phyloP scores from a whole-genome alignment of 2,113 vertebrate species.

The Holacanthus passer region DNA sequence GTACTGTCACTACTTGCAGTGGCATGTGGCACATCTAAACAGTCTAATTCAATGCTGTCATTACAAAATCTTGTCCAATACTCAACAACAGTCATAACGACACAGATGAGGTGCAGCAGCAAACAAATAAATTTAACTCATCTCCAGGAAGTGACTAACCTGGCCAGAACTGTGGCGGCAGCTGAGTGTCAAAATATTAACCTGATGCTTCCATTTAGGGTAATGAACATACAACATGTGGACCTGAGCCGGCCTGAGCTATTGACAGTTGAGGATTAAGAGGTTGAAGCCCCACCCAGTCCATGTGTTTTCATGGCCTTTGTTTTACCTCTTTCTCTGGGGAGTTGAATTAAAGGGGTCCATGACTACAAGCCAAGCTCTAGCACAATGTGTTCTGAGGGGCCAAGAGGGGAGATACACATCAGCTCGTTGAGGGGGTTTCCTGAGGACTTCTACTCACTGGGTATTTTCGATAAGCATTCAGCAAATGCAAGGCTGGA shows the following conservation, averaged over 20 bases:
- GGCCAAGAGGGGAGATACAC: conserved; percentile 67
- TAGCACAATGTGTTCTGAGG: conserved; percentile 66
- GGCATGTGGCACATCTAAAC: conserved; percentile 4
- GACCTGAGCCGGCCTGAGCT: not conserved
- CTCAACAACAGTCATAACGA: not conserved
- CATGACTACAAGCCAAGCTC: conserved; percentile 56
- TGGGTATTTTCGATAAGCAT: conserved; percentile 61
- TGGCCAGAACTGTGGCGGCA: not conserved
- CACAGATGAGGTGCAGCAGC: not conserved
- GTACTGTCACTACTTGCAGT: conserved; percentile 13
- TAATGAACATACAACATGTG: conserved; percentile 27
- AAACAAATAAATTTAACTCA: conserved; percentile 27
- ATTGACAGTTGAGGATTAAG: conserved; percentile 27
- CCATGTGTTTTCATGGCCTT: conserved; percentile 63
- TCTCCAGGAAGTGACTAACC: conserved; percentile 47
- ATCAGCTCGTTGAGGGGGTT: conserved; percentile 62
- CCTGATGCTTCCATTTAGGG: conserved; percentile 13
- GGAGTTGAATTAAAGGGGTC: conserved; percentile 71
- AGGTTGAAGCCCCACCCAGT: conserved; percentile 61
- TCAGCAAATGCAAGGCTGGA: conserved; percentile 38
- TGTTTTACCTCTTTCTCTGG: conserved; percentile 68
- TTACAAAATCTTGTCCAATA: not conserved
- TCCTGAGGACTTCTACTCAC: conserved; percentile 64
- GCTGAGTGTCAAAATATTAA: conserved; percentile 38
- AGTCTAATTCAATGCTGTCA: not conserved